These are phyloP conservation scores for Drosophila kambysellisi DNA, from an alignment of 2,888 invertebrate genomes.

Conservation along the genomic window DNA sequence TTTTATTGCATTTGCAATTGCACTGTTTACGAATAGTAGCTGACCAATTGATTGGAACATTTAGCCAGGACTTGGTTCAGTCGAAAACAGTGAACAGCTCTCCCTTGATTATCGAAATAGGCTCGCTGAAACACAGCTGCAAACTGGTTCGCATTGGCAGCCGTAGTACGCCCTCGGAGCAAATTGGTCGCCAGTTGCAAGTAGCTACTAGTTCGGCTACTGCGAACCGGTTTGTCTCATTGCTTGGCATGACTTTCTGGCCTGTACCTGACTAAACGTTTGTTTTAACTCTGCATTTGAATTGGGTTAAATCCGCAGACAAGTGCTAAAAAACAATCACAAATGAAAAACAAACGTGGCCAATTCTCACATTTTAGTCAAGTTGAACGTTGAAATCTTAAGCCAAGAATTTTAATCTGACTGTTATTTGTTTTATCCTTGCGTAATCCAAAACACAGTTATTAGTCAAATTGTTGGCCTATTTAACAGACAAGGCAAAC, in stretches of 20 bases:
- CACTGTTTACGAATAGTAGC: conserved; percentile 8
- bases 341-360: background rate
- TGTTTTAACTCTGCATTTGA: conserved; percentile 38
- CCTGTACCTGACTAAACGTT: conserved; percentile 70
- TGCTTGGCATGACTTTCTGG: conserved; percentile 23
- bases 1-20: conserved; percentile 40
- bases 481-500: background rate
- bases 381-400: background rate
- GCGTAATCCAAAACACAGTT: background rate
- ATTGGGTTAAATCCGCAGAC: conserved; percentile 18
- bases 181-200: conserved; percentile 44
- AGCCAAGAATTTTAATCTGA: background rate
- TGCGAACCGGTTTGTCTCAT: conserved; percentile 54
- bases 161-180: conserved; percentile 9
- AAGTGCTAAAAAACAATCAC: conserved; percentile 9
- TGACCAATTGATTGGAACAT: conserved; percentile 31
- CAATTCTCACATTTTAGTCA: background rate
- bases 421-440: background rate
- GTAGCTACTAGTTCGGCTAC: conserved; percentile 33
- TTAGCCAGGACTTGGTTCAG: conserved; percentile 31
- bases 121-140: conserved; percentile 58
- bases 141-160: conserved; percentile 64
- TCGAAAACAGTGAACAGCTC: conserved; percentile 34
- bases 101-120: conserved; percentile 77
- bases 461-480: background rate